Conservation (phyloP, 1,140 invertebrate species). For the Leptonema lineaticorne region DNA sequence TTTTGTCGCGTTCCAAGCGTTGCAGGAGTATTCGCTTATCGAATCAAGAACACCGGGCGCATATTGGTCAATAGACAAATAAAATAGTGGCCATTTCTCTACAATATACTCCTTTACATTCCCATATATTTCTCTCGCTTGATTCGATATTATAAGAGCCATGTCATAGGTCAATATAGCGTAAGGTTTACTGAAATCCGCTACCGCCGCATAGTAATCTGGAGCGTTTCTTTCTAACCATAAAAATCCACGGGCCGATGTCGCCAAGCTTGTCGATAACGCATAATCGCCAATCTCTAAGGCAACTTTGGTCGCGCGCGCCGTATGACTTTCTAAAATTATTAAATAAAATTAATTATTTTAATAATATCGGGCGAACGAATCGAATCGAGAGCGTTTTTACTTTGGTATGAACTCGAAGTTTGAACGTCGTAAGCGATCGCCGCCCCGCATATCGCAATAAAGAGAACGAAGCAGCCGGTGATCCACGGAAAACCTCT, state of each 20-base stretch:
- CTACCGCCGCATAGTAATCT: conserved; percentile 60
- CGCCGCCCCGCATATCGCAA: conserved; percentile 53
- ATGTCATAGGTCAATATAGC: conserved; percentile 60
- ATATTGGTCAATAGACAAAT: conserved; percentile 66
- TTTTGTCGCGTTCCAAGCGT: conserved; percentile 50
- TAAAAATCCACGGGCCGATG: conserved; percentile 59
- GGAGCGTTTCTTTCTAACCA: conserved; percentile 68
- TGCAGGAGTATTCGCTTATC: conserved; percentile 52
- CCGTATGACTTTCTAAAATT: conserved; percentile 57
- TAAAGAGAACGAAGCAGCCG: conserved; percentile 56
- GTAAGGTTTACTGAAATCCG: conserved; percentile 61
- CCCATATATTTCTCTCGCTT: conserved; percentile 53
- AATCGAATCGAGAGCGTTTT: too few relatives aligned
- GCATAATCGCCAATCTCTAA: conserved; percentile 61
- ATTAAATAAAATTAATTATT: conserved; percentile 11
- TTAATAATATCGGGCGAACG: not conserved
- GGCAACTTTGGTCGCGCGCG: conserved; percentile 61
- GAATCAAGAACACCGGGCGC: conserved; percentile 66
- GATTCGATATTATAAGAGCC: conserved; percentile 57
- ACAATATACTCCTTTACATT: conserved; percentile 57
- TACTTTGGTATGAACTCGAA: conserved; percentile 38
- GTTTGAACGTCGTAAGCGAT: conserved; percentile 45
- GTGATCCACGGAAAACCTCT: conserved; percentile 59
- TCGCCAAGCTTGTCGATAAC: conserved; percentile 58
- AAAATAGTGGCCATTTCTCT: conserved; percentile 65